Conservation (phyloP, 2,113 vertebrate genomes). For the Zeus faber region DNA sequence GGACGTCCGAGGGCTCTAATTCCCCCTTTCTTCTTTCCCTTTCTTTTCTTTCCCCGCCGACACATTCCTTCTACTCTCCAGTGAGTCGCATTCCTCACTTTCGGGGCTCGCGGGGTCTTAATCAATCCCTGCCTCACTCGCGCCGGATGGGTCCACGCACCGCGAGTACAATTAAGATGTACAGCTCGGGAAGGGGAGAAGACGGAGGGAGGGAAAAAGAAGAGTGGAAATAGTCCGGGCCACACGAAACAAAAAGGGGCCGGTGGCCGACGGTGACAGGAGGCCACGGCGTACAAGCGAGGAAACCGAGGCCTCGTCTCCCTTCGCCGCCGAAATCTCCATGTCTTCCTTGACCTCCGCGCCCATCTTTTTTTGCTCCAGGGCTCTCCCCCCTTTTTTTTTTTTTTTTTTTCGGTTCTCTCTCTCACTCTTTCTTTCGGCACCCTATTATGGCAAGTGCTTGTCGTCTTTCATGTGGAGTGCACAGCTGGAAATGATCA, state of each 20-base stretch:
- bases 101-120: slow-evolving; percentile 34
- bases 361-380: slow-evolving; percentile 27
- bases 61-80: slow-evolving; percentile 48
- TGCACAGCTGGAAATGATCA: slow-evolving; percentile 72
- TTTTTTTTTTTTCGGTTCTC: slow-evolving; percentile 3
- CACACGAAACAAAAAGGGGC: background rate
- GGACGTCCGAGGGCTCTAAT: no score
- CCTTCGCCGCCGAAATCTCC: slow-evolving; percentile 41
- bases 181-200: slow-evolving; percentile 17
- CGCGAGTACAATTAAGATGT: slow-evolving; percentile 56
- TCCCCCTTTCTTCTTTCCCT: slow-evolving; percentile 26
- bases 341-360: slow-evolving; percentile 54
- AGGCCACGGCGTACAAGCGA: slow-evolving; percentile 54
- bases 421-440: slow-evolving; percentile 51
- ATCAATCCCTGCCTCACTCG: slow-evolving; percentile 43
- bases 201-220: slow-evolving; percentile 21
- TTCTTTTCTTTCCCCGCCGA: slow-evolving; percentile 28
- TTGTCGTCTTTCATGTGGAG: slow-evolving; percentile 69
- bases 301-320: slow-evolving; percentile 36
- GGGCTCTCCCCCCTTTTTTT: slow-evolving; percentile 1
- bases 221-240: slow-evolving; percentile 9
- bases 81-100: slow-evolving; percentile 43
- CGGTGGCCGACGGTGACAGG: slow-evolving; percentile 54
- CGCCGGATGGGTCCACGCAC: slow-evolving; percentile 40
- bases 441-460: slow-evolving; percentile 69